A percentile compares a stretch with the other conserved stretches of the same genome.
These are phyloP conservation scores for Stenodema calcarata DNA, from an alignment of 2,888 invertebrate species.

Conservation along the genomic window DNA sequence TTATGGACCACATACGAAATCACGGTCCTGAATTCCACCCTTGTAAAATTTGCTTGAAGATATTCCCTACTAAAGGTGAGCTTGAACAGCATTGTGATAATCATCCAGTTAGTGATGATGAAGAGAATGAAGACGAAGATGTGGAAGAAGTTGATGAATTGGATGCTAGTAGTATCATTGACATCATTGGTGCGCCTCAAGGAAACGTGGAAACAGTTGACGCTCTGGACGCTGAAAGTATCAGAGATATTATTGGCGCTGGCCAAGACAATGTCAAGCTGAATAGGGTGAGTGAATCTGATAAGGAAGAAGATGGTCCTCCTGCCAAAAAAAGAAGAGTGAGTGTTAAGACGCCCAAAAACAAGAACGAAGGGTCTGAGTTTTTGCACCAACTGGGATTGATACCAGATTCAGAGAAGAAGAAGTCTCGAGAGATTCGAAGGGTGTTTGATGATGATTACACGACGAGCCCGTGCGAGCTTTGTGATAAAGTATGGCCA, in stretches of 20 bases:
- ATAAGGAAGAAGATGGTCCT: constrained; percentile 48
- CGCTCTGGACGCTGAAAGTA: constrained; percentile 49
- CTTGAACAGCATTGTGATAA: constrained; percentile 64
- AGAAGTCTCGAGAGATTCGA: constrained; percentile 9
- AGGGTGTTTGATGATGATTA: constrained; percentile 59
- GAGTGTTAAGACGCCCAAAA: neutral
- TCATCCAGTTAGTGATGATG: constrained; percentile 57
- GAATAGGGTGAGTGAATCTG: constrained; percentile 54
- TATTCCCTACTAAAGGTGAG: constrained; percentile 66
- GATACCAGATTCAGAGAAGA: constrained; percentile 41
- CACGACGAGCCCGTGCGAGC: constrained; percentile 64
- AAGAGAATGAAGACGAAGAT: constrained; percentile 54
- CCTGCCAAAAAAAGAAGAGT: constrained; percentile 46
- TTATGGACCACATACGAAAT: constrained; percentile 68
- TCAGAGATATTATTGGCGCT: constrained; percentile 53
- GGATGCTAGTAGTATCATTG: constrained; percentile 50
- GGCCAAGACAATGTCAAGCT: constrained; percentile 32
- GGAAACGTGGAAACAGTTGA: constrained; percentile 51
- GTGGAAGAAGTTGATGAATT: constrained; percentile 51
- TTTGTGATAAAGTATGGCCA: constrained; percentile 69
- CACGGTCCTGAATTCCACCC: constrained; percentile 68
- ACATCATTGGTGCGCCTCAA: constrained; percentile 51
- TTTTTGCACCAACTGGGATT: constrained; percentile 46
- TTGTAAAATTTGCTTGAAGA: constrained; percentile 68
- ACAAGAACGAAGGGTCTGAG: neutral